phyloP scores from a whole-genome alignment of 2,113 vertebrate genomes.

The Typhlomys cinereus region DNA sequence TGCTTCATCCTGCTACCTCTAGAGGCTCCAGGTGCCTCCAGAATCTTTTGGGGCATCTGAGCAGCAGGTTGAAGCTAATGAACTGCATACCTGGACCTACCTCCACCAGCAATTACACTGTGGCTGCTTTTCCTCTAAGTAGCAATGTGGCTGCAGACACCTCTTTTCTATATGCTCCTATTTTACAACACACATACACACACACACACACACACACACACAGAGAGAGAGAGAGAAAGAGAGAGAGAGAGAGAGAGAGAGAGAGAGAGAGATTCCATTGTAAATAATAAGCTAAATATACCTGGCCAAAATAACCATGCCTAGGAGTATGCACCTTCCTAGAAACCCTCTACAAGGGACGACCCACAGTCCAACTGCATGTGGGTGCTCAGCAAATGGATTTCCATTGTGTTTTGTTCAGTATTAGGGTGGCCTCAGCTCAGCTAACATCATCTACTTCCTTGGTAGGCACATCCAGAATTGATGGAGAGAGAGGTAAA shows the following conservation, averaged over 20 bases:
- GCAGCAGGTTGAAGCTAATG: not conserved
- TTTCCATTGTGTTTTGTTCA: not conserved
- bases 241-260: no score
- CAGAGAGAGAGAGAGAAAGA: no score
- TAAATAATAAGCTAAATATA: not conserved
- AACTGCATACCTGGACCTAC: not conserved
- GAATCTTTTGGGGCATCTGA: not conserved
- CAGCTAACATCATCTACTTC: not conserved
- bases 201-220: no score
- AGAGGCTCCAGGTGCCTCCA: not conserved
- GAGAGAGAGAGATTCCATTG: not conserved
- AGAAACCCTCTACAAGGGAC: not conserved
- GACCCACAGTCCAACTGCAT: not conserved
- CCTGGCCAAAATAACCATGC: accelerated
- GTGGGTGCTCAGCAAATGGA: no score
- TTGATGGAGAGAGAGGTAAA: not conserved
- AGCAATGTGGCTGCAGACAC: no score
- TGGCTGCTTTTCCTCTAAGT: no score
- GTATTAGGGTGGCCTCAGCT: not conserved
- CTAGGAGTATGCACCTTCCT: not conserved
- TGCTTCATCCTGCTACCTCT: not conserved
- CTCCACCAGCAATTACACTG: accelerated
- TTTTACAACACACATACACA: accelerated
- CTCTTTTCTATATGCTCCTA: not conserved
- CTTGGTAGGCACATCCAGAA: no score